Conservation (phyloP, 2,888 invertebrate genomes). For the Ceramica pisi region DNA sequence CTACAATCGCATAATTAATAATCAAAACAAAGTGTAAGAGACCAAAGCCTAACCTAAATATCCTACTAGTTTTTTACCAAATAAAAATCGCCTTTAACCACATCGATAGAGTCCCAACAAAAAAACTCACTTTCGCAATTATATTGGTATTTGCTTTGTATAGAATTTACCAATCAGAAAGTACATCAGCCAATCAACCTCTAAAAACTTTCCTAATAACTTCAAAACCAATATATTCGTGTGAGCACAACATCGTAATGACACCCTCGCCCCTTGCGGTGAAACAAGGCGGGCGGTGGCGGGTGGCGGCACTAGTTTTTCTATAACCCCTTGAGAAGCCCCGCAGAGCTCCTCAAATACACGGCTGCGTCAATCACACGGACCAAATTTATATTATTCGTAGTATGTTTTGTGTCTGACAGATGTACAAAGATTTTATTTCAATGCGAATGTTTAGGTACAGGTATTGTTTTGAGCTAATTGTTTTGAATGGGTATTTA, state of each 20-base stretch:
- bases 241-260: constrained; percentile 51
- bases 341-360: constrained; percentile 85
- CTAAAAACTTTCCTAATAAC: constrained; percentile 47
- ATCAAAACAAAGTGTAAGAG: no score
- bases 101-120: no score
- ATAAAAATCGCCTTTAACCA: no score
- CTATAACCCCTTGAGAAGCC: constrained; percentile 85
- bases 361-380: constrained; percentile 74
- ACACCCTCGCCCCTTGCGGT: constrained; percentile 78
- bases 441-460: constrained; percentile 40
- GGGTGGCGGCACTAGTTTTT: constrained; percentile 78
- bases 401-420: constrained; percentile 66
- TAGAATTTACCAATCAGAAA: neutral
- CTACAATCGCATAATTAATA: no score
- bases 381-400: constrained; percentile 64
- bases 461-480: constrained; percentile 48
- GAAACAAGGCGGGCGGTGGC: constrained; percentile 79
- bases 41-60: no score
- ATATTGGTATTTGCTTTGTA: neutral
- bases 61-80: no score
- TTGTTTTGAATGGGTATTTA: constrained; percentile 27
- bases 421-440: constrained; percentile 63
- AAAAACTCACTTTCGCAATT: no score
- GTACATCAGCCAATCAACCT: neutral
- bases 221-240: constrained; percentile 40